Evolutionary conservation across 2,888 invertebrate genomes (phyloP), one percentile per base, ranked within the genome.

Genomic region (Oscheius myriophilus): DNA sequence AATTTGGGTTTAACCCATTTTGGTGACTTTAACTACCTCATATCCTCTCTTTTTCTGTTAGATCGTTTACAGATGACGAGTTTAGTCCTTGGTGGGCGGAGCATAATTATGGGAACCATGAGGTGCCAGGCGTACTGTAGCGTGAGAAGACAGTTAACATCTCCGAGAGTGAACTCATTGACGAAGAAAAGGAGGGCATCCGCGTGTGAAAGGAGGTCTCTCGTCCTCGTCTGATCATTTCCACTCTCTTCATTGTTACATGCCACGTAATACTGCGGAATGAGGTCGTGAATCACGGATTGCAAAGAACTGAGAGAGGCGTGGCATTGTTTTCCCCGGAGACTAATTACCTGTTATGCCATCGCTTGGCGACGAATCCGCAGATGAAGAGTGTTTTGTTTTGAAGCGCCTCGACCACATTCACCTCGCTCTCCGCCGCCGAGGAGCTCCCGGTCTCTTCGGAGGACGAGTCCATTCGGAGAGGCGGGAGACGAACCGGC

Each of bases 41-140:
- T 67, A 25, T 67, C 66, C 14, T 51, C 23, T 42, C 70, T 66
- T 41, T 49, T 70, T 25, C 53, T 39, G n/a, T 59, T 59, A 6
- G 41, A 25, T 6, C 78, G 43, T 51, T 76, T 72, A 1, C 75
- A 71, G 65, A 82, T 73, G 4, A 80, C 75, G 12, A 82, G 71
- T 63, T 79, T 79, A 14, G 79, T 78, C 49, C 73, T 69, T 0
- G 82, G 81, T 12, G 80, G 81, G 16, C 81, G 71, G 0, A 82
- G 62, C 76, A 82, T 78, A 11, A 80, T 58, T 23, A 82, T 72
- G 3, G 82, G 82, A 14, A 80, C 69, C 67, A 70, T 76, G 16
- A 80, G 67, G n/a, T 78, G 71, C 79, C 80, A 82, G 11, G 80
- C 81, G 45, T 73, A 78, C 43, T 82, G 81, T 21, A 82, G 72